phyloP scores from a whole-genome alignment of 2,797 vertebrate genomes.

The Macrochelys suwanniensis region DNA sequence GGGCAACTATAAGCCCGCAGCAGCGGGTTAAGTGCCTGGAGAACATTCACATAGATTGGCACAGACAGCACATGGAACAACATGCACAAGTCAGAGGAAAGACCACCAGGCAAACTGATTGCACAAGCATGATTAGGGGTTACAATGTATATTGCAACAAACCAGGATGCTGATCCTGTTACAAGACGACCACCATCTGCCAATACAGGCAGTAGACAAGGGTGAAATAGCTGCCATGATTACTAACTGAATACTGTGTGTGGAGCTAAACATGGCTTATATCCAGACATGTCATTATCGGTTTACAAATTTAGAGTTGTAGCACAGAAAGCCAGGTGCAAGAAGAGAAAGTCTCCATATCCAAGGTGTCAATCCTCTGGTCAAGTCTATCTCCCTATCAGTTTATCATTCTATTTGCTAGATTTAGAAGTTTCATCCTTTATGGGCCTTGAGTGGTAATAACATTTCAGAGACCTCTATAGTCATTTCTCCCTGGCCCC shows the following conservation, averaged over 20 bases:
- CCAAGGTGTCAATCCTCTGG: background rate
- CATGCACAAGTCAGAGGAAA: background rate
- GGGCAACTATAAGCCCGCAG: background rate
- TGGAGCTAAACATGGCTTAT: background rate
- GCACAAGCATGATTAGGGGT: background rate
- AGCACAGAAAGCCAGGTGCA: background rate
- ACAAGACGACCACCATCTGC: background rate
- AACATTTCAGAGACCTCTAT: background rate
- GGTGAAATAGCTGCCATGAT: background rate
- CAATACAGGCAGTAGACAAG: background rate
- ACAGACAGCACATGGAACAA: background rate
- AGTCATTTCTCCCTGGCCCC: background rate
- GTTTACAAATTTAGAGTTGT: background rate
- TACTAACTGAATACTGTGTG: background rate
- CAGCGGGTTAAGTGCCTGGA: background rate
- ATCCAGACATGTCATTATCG: background rate
- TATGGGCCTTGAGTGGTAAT: background rate
- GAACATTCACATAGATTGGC: background rate
- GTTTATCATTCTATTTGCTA: background rate
- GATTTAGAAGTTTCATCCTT: background rate
- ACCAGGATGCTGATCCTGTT: background rate
- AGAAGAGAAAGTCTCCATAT: background rate
- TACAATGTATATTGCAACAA: background rate
- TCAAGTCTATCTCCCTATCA: background rate
- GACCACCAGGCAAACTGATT: conserved; percentile 22